Percentiles rank a stretch among this genome's conserved stretches.
Evolutionary conservation across 2,888 invertebrate genomes (phyloP).

Genomic region (Ophion slaviceki): DNA sequence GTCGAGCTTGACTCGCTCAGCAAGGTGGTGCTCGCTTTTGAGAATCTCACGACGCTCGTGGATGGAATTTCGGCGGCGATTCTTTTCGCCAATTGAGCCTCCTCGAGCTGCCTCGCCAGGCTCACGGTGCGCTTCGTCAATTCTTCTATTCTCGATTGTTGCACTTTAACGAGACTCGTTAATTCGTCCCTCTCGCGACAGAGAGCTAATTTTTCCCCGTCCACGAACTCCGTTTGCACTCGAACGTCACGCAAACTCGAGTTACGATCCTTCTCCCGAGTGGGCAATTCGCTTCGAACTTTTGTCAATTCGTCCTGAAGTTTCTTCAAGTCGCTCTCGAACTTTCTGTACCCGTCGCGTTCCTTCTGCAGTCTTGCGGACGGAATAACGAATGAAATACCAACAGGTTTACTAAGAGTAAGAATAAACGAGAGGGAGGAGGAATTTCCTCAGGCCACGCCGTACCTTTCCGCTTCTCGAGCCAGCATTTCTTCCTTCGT

Average conservation of each 20-base stretch:
- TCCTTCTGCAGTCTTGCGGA: conserved; percentile 77
- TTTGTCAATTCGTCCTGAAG: conserved; percentile 77
- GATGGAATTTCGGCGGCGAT: conserved; percentile 65
- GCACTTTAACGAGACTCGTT: conserved; percentile 75
- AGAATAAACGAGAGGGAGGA: background rate
- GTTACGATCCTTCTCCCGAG: conserved; percentile 50
- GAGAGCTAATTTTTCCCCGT: conserved; percentile 71
- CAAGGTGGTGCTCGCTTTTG: conserved; percentile 74
- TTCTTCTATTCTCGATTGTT: conserved; percentile 79
- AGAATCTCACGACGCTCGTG: conserved; percentile 62
- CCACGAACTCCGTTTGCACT: conserved; percentile 77
- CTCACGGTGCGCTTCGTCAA: conserved; percentile 77
- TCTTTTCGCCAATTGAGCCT: conserved; percentile 71
- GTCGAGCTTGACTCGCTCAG: conserved; percentile 81
- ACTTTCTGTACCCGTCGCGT: conserved; percentile 73
- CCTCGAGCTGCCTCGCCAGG: conserved; percentile 78
- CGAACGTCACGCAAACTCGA: conserved; percentile 69
- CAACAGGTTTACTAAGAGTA: background rate
- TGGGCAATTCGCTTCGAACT: conserved; percentile 72
- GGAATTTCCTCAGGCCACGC: background rate
- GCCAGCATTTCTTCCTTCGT: conserved; percentile 77
- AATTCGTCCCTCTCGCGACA: conserved; percentile 78
- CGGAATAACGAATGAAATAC: background rate
- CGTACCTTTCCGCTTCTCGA: conserved; percentile 77
- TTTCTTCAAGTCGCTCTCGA: conserved; percentile 77